phyloP scores from a whole-genome alignment of 2,888 invertebrate genomes.

The Falcaria lacertinaria region DNA sequence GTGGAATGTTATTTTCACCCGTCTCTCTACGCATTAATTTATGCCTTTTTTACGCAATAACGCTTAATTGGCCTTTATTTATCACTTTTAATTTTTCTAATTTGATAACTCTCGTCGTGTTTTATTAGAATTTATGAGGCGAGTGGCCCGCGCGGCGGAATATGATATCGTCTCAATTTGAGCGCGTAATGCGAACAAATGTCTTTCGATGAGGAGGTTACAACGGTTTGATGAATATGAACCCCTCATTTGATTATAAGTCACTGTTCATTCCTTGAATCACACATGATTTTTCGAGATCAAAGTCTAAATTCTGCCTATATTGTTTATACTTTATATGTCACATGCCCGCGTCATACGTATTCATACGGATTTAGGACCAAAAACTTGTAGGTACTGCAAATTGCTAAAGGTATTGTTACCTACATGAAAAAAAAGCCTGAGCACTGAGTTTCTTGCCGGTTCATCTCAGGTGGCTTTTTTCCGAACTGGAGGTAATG shows the following conservation, averaged over 20 bases:
- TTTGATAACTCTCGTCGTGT: constrained; percentile 63
- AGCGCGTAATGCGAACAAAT: constrained; percentile 66
- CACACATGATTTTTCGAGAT: background rate
- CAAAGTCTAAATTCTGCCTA: background rate
- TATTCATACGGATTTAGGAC: too few relatives aligned
- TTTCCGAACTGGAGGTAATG: too few relatives aligned
- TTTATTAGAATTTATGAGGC: constrained; percentile 72
- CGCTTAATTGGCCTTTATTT: constrained; percentile 76
- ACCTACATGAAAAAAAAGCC: too few relatives aligned
- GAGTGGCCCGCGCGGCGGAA: constrained; percentile 22
- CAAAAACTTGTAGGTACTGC: too few relatives aligned
- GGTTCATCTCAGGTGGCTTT: too few relatives aligned
- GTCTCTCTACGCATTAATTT: constrained; percentile 63
- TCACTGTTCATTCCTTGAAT: background rate
- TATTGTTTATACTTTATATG: too few relatives aligned
- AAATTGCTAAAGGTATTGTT: too few relatives aligned
- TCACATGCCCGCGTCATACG: too few relatives aligned
- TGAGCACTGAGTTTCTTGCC: too few relatives aligned
- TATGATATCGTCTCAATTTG: constrained; percentile 62
- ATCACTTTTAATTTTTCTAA: constrained; percentile 79
- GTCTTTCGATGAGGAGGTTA: constrained; percentile 50
- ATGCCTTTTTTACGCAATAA: constrained; percentile 80
- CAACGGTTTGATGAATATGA: constrained; percentile 15
- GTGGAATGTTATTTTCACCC: constrained; percentile 31
- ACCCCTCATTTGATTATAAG: background rate